phyloP scores from a whole-genome alignment of 2,797 vertebrate genomes.

The Ispidina lecontei region DNA sequence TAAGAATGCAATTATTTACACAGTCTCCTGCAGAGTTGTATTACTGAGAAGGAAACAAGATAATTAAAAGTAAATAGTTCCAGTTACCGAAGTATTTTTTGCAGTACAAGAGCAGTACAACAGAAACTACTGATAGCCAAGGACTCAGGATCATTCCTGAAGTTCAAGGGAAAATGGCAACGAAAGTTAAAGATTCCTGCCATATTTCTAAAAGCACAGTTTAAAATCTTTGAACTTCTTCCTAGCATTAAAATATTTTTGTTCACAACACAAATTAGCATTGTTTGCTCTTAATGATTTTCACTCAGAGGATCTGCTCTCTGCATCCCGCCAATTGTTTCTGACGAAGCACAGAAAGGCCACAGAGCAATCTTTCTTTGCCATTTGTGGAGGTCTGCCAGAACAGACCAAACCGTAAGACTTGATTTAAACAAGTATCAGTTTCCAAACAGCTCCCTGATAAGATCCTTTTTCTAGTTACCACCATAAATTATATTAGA shows the following conservation, averaged over 20 bases:
- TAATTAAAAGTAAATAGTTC: background rate
- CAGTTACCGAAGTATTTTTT: slow-evolving; percentile 7
- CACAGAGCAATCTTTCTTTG: background rate
- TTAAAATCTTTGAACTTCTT: slow-evolving; percentile 26
- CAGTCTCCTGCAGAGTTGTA: background rate
- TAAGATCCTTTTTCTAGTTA: background rate
- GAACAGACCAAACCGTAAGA: slow-evolving; percentile 28
- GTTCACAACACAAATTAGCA: slow-evolving; percentile 23
- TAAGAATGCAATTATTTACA: background rate
- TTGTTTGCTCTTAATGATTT: slow-evolving; percentile 38
- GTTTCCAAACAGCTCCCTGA: background rate
- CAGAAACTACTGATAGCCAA: background rate
- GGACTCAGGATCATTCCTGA: background rate
- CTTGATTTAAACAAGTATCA: slow-evolving; percentile 7
- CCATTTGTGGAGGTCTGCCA: background rate
- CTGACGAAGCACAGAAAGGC: background rate
- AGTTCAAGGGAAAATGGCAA: background rate
- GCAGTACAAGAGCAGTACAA: background rate
- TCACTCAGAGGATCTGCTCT: background rate
- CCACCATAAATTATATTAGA: background rate
- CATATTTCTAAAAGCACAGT: slow-evolving; percentile 8
- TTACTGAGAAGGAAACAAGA: background rate
- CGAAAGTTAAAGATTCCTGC: background rate
- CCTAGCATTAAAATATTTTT: slow-evolving; percentile 22
- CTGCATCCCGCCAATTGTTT: background rate